Base-by-base conservation (phyloP, 53 echinoderm and acorn worm genomes). In the Temnopleurus reevesii region DNA sequence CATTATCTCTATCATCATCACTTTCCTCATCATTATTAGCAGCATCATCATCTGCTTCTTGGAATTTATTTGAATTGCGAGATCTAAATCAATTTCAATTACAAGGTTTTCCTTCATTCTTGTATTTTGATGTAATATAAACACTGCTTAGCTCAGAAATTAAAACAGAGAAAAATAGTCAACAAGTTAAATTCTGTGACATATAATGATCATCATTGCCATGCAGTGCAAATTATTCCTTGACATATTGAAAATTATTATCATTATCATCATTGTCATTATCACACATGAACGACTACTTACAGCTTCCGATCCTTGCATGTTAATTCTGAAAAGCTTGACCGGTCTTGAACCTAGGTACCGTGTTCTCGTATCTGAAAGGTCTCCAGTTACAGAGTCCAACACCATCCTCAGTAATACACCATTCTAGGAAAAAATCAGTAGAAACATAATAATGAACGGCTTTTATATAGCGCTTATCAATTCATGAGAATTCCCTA, bases 321-420 rank as follows among this genome's bases (percentile, higher is more conserved):
- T 96, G 71, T 92, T 93, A 76, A 96, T 93, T 33, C 99, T 92
- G 71, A 99, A 99, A 51, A 99, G 96, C 64, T 99, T 99, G 79
- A 99, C 99, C 0, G 99, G 99, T 92, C 99, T 96, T 82, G 99
- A 99, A 17, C 99, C 99, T 25, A 99, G 91, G 76, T 99, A 99
- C 65, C 99, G 91, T 0, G 99, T 99, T 55, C 99, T 94, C 12
- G 99, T 99, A 84, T 99, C 99, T 3, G 99, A 99, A 46, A 99
- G 88, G 84, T 99, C 99, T 27, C 99, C 99, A 0, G 99, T 99
- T 59, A 96, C 98, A 28, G 93, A 92, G 86, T 99, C 98, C 59
- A 99, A 88, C 53, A 99, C 99, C 92, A 96, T 99, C 83, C 99
- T 90, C 87, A 99, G 88, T 81, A 98, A 84, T 25, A 99, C 99